A percentile compares a stretch with the other conserved stretches of the same genome.
Evolutionary conservation across 1,140 invertebrate genomes (phyloP).

Genomic region (Camponotus floridanus): DNA sequence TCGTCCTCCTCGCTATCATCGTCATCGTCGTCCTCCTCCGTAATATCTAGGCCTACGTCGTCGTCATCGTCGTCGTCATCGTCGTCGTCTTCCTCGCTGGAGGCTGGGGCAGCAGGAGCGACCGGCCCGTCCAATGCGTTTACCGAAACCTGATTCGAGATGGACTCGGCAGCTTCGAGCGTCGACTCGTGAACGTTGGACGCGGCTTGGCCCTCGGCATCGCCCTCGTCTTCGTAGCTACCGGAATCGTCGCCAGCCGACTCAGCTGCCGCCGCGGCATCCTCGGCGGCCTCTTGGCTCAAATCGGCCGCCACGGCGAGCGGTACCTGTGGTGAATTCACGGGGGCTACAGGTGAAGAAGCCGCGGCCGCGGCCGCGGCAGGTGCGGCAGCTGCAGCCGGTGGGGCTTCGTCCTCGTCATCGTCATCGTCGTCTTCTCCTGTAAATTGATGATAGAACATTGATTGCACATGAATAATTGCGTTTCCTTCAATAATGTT

Average conservation of each 20-base stretch:
- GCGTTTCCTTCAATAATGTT: too few species aligned
- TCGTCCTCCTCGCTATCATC: constrained; percentile 91
- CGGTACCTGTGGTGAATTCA: constrained; percentile 80
- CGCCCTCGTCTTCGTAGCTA: constrained; percentile 88
- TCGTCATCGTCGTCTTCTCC: constrained; percentile 89
- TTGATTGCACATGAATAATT: neutral
- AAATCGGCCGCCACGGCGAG: constrained; percentile 80
- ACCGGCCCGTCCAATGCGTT: constrained; percentile 56
- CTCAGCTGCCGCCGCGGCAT: constrained; percentile 77
- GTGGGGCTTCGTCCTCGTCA: constrained; percentile 88
- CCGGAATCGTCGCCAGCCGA: constrained; percentile 88
- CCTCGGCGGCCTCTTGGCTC: constrained; percentile 77
- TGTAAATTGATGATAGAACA: constrained; percentile 12
- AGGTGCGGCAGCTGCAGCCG: constrained; percentile 72
- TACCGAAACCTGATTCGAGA: constrained; percentile 71
- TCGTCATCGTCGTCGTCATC: constrained; percentile 88
- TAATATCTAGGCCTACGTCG: constrained; percentile 83
- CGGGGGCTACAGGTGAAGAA: constrained; percentile 61
- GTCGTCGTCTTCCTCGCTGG: constrained; percentile 82
- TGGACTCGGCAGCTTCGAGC: constrained; percentile 79
- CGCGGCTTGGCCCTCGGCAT: constrained; percentile 85
- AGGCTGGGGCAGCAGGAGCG: constrained; percentile 52
- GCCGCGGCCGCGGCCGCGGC: constrained; percentile 68
- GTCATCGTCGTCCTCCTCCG: constrained; percentile 87
- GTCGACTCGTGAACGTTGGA: constrained; percentile 81